phyloP scores from a whole-genome alignment of 2,113 vertebrate genomes.

The Urocynchramus pylzowi region DNA sequence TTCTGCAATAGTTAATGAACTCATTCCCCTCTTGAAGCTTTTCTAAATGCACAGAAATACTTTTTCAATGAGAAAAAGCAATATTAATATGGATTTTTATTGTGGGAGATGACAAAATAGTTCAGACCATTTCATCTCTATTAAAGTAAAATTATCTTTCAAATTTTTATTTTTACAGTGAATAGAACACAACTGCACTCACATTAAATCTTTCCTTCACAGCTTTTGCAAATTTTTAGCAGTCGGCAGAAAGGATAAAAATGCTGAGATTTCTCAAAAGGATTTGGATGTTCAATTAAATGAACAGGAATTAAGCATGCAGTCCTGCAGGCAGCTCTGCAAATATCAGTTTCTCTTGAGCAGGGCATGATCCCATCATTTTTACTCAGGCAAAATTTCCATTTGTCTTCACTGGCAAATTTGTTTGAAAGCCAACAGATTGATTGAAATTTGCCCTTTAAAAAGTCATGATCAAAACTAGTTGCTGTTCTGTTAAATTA shows the following conservation, averaged over 20 bases:
- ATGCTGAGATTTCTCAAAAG: not conserved
- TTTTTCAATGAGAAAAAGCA: not conserved
- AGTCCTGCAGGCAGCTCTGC: slow-evolving; percentile 39
- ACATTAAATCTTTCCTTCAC: not conserved
- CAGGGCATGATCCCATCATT: not conserved
- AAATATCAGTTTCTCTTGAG: slow-evolving; percentile 30
- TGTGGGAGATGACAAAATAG: not conserved
- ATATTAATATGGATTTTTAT: not conserved
- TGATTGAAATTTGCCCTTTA: slow-evolving; percentile 47
- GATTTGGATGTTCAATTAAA: slow-evolving; percentile 17
- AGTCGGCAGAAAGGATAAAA: not conserved
- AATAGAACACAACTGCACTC: not conserved
- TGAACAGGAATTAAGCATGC: slow-evolving; percentile 8
- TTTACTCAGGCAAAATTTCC: slow-evolving; percentile 29
- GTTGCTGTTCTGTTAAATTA: slow-evolving; percentile 12
- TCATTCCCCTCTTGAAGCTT: not conserved
- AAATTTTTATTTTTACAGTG: not conserved
- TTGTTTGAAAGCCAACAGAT: slow-evolving; percentile 31
- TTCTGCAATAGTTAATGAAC: slow-evolving; percentile 8
- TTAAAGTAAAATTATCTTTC: not conserved
- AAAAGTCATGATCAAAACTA: slow-evolving; percentile 17
- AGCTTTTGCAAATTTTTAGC: not conserved
- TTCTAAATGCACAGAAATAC: not conserved
- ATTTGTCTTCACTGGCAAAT: slow-evolving; percentile 21
- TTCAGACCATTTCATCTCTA: not conserved